A percentile compares a stretch with the other conserved stretches of the same genome.
These are phyloP conservation scores for Aptenodytes patagonicus DNA, from an alignment of 2,113 vertebrate genomes.

Conservation along the genomic window DNA sequence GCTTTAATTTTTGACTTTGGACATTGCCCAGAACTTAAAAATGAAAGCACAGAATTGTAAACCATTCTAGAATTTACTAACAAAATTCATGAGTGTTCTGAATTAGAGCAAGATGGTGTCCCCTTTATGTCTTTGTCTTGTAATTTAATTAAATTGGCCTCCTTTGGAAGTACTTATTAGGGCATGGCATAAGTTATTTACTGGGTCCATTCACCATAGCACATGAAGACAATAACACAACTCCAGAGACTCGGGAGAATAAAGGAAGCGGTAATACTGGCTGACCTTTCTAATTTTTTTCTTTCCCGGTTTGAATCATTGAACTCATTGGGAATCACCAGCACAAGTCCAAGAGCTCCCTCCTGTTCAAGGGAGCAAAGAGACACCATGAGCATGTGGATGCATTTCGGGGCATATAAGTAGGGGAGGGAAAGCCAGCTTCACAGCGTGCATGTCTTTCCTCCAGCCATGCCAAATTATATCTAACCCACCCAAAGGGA, in stretches of 20 bases:
- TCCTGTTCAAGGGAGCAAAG: background rate
- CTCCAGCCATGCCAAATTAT: background rate
- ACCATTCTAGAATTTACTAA: slow-evolving; percentile 13
- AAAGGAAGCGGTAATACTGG: background rate
- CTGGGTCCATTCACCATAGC: background rate
- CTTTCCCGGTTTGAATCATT: background rate
- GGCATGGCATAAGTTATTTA: background rate
- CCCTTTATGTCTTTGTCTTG: background rate
- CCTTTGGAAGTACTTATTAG: background rate
- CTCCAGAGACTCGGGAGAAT: background rate
- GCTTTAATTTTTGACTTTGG: background rate
- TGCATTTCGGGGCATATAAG: background rate
- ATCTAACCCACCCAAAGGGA: background rate
- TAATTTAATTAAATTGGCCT: background rate
- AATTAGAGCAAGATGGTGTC: background rate
- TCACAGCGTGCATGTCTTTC: background rate
- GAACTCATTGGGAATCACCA: background rate
- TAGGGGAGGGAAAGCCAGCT: background rate
- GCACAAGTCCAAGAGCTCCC: background rate
- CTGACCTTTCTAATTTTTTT: background rate
- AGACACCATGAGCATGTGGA: background rate
- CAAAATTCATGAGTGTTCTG: background rate
- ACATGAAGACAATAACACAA: background rate
- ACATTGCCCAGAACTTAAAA: slow-evolving; percentile 9
- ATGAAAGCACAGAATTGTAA: slow-evolving; percentile 10